Percentiles rank a stretch among this genome's conserved stretches.
Conservation (phyloP, 2,113 vertebrate species). For the Pitta sordida region DNA sequence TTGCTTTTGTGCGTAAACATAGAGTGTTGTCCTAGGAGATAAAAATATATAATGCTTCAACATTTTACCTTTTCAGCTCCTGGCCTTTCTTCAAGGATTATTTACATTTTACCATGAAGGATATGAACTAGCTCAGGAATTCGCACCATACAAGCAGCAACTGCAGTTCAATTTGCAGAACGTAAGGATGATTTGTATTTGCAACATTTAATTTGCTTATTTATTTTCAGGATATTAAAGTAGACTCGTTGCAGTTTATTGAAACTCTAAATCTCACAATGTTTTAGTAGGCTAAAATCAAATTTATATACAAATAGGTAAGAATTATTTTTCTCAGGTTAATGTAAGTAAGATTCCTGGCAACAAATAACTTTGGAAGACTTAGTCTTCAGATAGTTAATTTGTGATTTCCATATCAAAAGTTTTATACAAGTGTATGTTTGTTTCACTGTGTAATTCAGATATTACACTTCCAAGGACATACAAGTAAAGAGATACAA, state of each 20-base stretch:
- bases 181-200: slow-evolving; percentile 75
- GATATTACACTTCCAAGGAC: background rate
- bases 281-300: background rate
- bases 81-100: slow-evolving; percentile 96
- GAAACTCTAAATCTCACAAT: background rate
- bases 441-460: background rate
- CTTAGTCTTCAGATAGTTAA: background rate
- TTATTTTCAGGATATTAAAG: background rate
- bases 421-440: background rate
- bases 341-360: background rate
- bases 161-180: slow-evolving; percentile 98
- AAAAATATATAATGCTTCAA: background rate
- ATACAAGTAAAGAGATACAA: background rate
- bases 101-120: slow-evolving; percentile 99
- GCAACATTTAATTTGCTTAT: background rate
- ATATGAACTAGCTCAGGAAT: slow-evolving; percentile 96
- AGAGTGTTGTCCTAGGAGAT: background rate
- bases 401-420: background rate
- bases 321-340: background rate
- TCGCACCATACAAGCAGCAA: slow-evolving; percentile 95
- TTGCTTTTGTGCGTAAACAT: background rate
- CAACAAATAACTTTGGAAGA: background rate
- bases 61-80: slow-evolving; percentile 79
- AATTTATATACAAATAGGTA: background rate
- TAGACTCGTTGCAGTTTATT: background rate